Evolutionary conservation across 2,113 vertebrate genomes (phyloP).

Genomic region (Nyctereutes procyonoides): DNA sequence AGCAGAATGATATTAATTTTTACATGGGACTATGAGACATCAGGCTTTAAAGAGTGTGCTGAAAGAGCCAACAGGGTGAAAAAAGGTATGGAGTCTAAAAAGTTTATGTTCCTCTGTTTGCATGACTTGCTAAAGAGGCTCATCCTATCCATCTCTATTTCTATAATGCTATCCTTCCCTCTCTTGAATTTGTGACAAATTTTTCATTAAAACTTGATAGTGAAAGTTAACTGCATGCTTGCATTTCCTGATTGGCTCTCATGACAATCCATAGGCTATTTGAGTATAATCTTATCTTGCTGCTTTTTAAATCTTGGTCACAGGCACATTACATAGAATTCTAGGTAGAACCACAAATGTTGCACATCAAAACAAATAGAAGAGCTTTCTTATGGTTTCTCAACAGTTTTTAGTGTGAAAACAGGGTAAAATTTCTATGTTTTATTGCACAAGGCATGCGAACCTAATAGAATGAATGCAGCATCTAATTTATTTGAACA

Average conservation of each 20-base stretch:
- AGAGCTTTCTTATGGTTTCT: neutral
- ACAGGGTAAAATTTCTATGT: neutral
- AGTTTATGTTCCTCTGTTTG: neutral
- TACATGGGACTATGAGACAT: neutral
- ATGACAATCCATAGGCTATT: rapidly evolving
- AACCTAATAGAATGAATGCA: neutral
- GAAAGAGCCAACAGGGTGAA: neutral
- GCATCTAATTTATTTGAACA: neutral
- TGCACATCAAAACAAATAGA: neutral
- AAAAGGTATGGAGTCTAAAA: neutral
- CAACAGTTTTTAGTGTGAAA: neutral
- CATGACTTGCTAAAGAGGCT: neutral
- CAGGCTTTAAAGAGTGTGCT: neutral
- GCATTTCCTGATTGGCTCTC: neutral
- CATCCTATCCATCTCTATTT: neutral
- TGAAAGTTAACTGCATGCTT: neutral
- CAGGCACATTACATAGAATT: neutral
- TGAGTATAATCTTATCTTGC: neutral
- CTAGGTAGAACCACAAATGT: neutral
- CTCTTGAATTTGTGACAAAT: neutral
- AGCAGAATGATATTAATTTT: neutral
- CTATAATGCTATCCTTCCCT: neutral
- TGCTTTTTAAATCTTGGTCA: neutral
- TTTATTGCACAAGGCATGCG: neutral
- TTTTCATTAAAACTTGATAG: neutral